A percentile compares a stretch with the other conserved stretches of the same genome.
phyloP scores from a whole-genome alignment of 2,113 vertebrate species.

The Sialia sialis region DNA sequence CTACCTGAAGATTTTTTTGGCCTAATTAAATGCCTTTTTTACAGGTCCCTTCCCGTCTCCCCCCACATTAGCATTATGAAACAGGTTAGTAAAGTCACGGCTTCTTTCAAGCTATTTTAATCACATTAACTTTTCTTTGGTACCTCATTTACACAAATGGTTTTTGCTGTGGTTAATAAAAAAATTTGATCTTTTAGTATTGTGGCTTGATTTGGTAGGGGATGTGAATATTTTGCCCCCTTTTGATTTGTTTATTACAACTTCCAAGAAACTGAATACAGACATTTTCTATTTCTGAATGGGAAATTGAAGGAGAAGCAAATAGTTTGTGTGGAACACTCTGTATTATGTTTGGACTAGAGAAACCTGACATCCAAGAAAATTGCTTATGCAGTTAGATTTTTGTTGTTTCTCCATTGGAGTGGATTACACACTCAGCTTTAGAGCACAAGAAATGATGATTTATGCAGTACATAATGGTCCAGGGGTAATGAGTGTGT shows the following conservation, averaged over 20 bases:
- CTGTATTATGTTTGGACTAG: slow-evolving; percentile 29
- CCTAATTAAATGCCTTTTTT: not conserved
- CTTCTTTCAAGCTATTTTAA: not conserved
- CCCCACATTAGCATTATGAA: not conserved
- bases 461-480: not conserved
- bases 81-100: not conserved
- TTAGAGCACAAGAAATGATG: not conserved
- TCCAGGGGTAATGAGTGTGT: not conserved
- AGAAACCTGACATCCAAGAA: not conserved
- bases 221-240: not conserved
- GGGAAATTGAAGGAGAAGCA: not conserved
- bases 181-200: not conserved
- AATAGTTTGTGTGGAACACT: not conserved
- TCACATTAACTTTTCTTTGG: not conserved
- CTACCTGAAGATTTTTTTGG: not conserved
- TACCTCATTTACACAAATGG: not conserved
- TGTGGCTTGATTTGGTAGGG: not conserved
- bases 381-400: not conserved
- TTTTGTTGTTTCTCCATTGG: not conserved
- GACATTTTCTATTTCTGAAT: not conserved
- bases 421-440: not conserved
- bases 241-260: not conserved
- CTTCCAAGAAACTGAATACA: not conserved
- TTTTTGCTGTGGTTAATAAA: not conserved
- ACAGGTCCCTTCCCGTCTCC: not conserved